Percentiles rank a stretch among this genome's conserved stretches.
Conservation (phyloP, 2,888 invertebrate species). For the Dendrolimus pini region DNA sequence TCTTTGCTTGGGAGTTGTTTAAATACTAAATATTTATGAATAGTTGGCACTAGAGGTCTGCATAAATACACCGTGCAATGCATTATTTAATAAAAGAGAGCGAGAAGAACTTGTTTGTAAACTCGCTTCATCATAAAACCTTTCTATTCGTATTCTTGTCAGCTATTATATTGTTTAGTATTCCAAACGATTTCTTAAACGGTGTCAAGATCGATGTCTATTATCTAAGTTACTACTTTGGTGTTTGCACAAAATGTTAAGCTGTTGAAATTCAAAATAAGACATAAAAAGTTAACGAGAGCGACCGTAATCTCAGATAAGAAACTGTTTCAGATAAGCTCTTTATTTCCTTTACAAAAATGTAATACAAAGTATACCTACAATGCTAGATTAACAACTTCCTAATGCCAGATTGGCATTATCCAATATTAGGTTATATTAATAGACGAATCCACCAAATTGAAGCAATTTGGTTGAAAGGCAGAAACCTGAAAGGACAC, state of each 20-base stretch:
- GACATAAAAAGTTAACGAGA: slow-evolving; percentile 28
- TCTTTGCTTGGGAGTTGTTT: too few relatives aligned
- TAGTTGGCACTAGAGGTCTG: too few relatives aligned
- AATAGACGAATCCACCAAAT: too few relatives aligned
- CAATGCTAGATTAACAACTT: too few relatives aligned
- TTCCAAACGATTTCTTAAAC: slow-evolving; percentile 56
- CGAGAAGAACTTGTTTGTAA: neutral
- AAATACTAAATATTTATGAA: too few relatives aligned
- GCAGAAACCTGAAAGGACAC: too few relatives aligned
- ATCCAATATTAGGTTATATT: too few relatives aligned
- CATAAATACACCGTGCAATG: too few relatives aligned
- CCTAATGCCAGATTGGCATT: too few relatives aligned
- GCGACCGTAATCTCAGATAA: slow-evolving; percentile 24
- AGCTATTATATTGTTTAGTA: slow-evolving; percentile 50
- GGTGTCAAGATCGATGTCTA: slow-evolving; percentile 65
- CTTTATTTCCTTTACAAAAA: slow-evolving; percentile 28
- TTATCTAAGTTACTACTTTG: slow-evolving; percentile 47
- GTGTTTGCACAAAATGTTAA: slow-evolving; percentile 32
- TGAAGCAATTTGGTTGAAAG: too few relatives aligned
- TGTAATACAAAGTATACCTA: slow-evolving; percentile 1
- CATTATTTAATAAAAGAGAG: neutral
- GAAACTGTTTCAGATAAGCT: slow-evolving; percentile 26
- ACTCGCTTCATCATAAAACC: slow-evolving; percentile 13
- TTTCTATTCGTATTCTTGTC: slow-evolving; percentile 53
- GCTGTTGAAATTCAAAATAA: slow-evolving; percentile 37